These are phyloP conservation scores for Copidosoma aretas DNA, from an alignment of 2,888 invertebrate genomes.

Conservation along the genomic window DNA sequence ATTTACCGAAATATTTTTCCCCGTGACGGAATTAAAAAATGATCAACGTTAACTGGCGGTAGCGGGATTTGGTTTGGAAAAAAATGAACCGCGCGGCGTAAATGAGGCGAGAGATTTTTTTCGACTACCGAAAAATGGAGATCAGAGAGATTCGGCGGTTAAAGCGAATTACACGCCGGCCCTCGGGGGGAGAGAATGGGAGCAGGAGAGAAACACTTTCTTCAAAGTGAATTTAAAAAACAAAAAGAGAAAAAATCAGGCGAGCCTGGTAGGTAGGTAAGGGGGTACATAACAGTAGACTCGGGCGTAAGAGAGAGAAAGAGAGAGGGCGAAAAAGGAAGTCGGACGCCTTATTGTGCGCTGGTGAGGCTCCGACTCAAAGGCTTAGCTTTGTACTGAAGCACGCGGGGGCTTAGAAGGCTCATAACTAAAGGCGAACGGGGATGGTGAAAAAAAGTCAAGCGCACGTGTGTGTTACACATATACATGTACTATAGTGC, in stretches of 20 bases:
- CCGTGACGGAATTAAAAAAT: no score
- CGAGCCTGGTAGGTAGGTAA: neutral
- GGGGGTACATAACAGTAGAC: slow-evolving; percentile 4
- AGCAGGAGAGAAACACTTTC: slow-evolving; percentile 23
- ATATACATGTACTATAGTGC: slow-evolving; percentile 4
- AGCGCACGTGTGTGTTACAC: slow-evolving; percentile 13
- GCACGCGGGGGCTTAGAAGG: slow-evolving; percentile 28
- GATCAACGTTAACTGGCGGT: no score
- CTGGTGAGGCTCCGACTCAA: slow-evolving; percentile 61
- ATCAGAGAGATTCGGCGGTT: no score
- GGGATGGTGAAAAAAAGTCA: slow-evolving; percentile 39
- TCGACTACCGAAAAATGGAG: no score
- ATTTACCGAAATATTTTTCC: no score
- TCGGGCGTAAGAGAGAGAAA: neutral
- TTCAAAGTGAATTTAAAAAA: slow-evolving; percentile 51
- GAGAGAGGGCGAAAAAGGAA: slow-evolving; percentile 48
- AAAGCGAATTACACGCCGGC: slow-evolving; percentile 15
- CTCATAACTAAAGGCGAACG: neutral
- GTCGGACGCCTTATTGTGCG: slow-evolving; percentile 61
- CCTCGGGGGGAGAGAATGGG: slow-evolving; percentile 23
- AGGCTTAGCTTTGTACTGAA: slow-evolving; percentile 60
- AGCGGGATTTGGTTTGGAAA: no score
- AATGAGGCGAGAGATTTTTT: no score
- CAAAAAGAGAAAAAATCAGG: slow-evolving; percentile 39
- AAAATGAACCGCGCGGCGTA: no score